A percentile compares a stretch with the other conserved stretches of the same genome.
phyloP scores from a whole-genome alignment of 2,888 invertebrate species.

The Cantharis lateralis region DNA sequence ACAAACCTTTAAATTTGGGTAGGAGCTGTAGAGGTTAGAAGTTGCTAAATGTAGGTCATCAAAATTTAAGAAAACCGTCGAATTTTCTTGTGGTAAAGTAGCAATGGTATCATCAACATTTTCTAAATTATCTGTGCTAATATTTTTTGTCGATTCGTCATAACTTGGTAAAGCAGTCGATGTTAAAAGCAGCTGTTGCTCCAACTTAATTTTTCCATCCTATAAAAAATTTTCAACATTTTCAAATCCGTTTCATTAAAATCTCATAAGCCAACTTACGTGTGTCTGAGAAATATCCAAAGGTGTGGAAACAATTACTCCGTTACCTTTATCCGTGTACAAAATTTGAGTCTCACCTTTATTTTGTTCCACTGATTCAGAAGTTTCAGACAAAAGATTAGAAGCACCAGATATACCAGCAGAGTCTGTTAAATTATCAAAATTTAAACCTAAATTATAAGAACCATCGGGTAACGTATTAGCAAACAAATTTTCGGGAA shows the following conservation, averaged over 20 bases:
- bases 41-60: slow-evolving; percentile 33
- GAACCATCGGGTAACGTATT: neutral
- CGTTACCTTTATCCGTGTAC: slow-evolving; percentile 11
- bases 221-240: neutral
- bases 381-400: neutral
- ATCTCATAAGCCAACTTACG: neutral
- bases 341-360: slow-evolving; percentile 7
- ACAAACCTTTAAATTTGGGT: neutral
- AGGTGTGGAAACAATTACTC: slow-evolving; percentile 16
- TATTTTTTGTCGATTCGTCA: neutral
- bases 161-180: neutral
- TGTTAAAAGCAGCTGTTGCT: slow-evolving; percentile 2
- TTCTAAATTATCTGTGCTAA: slow-evolving; percentile 11
- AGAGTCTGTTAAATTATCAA: neutral
- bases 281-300: neutral
- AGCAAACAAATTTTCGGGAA: slow-evolving; percentile 28
- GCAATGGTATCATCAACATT: slow-evolving; percentile 10
- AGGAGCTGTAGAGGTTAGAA: slow-evolving; percentile 31
- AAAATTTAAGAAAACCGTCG: slow-evolving; percentile 27
- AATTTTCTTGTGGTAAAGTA: slow-evolving; percentile 11
- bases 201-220: neutral
- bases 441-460: neutral
- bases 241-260: neutral
- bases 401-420: neutral
- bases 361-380: neutral